Base-by-base conservation (phyloP, 2,113 vertebrate genomes). In the Heptranchias perlo region DNA sequence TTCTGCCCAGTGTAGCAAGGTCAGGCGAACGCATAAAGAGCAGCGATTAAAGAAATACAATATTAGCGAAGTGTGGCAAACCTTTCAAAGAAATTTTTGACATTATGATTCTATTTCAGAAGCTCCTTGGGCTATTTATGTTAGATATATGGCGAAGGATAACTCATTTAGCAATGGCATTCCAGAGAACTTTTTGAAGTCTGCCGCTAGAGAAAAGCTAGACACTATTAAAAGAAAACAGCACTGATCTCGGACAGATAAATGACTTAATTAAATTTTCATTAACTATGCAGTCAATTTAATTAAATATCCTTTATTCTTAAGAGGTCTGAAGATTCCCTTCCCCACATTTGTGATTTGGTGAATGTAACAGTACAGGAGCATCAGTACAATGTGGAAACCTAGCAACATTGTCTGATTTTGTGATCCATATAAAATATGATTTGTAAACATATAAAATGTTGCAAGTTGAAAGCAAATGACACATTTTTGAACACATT, bases 81-180 rank as follows among this genome's bases (percentile, higher is more conserved):
- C 98, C 98, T 98, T 98, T 98, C 98, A 97, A 97, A 98, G 98
- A 98, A 98, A 98, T 97, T 98, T 97, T 97, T 97, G 97, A 98
- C 98, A 98, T 98, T 98, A 98, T 98, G 98, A 98, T 97, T 98
- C 97, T 97, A 97, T 97, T 96, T 97, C 97, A 97, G 97, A 97
- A 97, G 96, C 96, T 97, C 97, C 98, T 97, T 96, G 96, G 98
- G 98, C 98, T 98, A 98, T 98, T 98, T 98, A 97, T 96, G 98
- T 98, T 98, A 98, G 98, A 98, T 98, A 98, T 98, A 98, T 98
- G 98, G 98, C 98, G 98, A 99, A 98, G 98, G 97, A 97, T 98
- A 99, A 98, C 98, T 98, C 98, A 98, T 97, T 98, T 98, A 98
- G 98, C 96, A 97, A 97, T 96, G 96, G 97, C 98, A 98, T 98